Base-by-base conservation (phyloP, 2,797 vertebrate species). In the Pangasius krempfi region DNA sequence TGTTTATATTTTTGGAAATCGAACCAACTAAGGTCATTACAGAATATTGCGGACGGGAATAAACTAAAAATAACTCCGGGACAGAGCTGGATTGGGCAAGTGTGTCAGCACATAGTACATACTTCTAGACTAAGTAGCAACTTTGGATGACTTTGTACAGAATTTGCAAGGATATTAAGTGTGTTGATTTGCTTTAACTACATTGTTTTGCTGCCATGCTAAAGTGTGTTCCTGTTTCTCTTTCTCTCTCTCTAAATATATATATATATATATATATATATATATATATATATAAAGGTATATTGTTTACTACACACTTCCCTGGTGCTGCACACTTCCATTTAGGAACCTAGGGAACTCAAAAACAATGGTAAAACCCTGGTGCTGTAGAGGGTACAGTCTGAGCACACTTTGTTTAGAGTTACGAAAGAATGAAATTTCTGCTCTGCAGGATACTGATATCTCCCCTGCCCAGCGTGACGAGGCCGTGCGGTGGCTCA, bases 391-490 rank as follows among this genome's bases (percentile, higher is more conserved):
- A 16, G 64, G n/a, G 64, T 66, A 22, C 68, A 40, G 18, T 20
- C 68, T 50, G 47, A 78, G 5, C 47, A 52, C 47, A 78, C 47
- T 52, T 30, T 30, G 47, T 27, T 78, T 10, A 30, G 3, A 1
- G 37, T 62, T 62, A 82, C 56, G n/a, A 18, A 64, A n/a, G 58
- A 44, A 72, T 54, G 66, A 56, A 12, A 7, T 44, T 85, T 56
- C 18, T 92, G 60, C 58, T 90, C 88, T 66, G n/a, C 87, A 99
- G 98, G 98, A 98, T 95, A 96, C 93, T 96, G 97, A 97, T 94
- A 94, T 99, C 97, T 97, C 98, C 97, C 97, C 98, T 90, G 96
- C 95, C 91, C 98, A 99, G 96, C 97, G 98, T 92, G 98, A 99
- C 91, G 98, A 98, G 94, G 98, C 97, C 30, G 97, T 99, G 93